Base-by-base conservation (phyloP, 2,888 invertebrate genomes). In the Plagodis dolabraria region DNA sequence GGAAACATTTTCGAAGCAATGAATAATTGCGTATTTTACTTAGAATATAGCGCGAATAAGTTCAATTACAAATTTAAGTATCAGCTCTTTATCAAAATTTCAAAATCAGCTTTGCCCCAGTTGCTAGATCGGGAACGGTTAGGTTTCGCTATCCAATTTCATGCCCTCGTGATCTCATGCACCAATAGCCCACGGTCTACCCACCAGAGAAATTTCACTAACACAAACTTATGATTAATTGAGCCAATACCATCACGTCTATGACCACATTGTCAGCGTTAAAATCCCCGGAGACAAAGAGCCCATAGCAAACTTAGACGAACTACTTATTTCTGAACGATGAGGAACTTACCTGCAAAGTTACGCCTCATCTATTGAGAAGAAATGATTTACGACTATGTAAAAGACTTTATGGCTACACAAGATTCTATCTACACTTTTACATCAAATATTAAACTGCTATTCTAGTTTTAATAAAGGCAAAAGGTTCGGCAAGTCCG, bases 171-270 rank as follows among this genome's bases (percentile, higher is more conserved):
- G 92, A 84, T 76, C 88, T 84, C 82, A 83, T 89, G 89, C 89
- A 88, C 89, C 86, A 85, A 82, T 89, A 84, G 87, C 69, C 76
- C 59, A 65, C 57, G 53, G 10, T 79, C 79, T 75, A 80, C 76
- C 80, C 80, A 80, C 84, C 77, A 79, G 85, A 86, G 87, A 86
- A 91, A 91, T 92, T 90, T 89, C 87, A 89, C 87, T 89, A 87
- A 84, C 86, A 84, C 87, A 85, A 91, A 92, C 82, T 92, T 92
- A 88, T 92, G 92, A 92, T 92, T 92, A 92, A 92, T 92, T 89
- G 87, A 80, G 78, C 87, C 84, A 90, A 91, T 92, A 89, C 86
- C 83, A 85, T 80, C 85, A 83, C 83, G 81, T 82, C 82, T 83
- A 74, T 61, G 56, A 63, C 69, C 66, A 86, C 77, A 82, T 84